phyloP scores from a whole-genome alignment of 2,888 invertebrate genomes.

The Aphidoletes aphidimyza region DNA sequence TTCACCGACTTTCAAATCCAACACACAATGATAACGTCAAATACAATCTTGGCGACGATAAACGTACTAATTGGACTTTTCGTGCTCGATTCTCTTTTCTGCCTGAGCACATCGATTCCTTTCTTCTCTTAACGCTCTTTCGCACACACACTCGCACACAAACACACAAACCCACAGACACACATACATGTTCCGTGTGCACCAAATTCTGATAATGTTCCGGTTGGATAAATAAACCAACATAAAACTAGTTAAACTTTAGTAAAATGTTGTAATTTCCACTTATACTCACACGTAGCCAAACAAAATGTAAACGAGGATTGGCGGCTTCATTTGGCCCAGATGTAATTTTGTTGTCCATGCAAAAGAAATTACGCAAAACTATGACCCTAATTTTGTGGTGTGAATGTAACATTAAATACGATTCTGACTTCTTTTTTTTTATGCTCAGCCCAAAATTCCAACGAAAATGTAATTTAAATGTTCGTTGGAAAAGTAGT shows the following conservation, averaged over 20 bases:
- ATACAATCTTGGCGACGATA: constrained; percentile 23
- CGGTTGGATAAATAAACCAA: background rate
- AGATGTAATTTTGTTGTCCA: constrained; percentile 3
- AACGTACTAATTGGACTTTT: constrained; percentile 43
- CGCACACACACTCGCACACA: background rate
- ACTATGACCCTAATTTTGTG: constrained; percentile 53
- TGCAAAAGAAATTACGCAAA: constrained; percentile 49
- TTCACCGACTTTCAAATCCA: background rate
- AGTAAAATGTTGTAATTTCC: constrained; percentile 38
- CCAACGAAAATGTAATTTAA: constrained; percentile 43
- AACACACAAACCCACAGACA: too few species aligned
- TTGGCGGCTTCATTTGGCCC: background rate
- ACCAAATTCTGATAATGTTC: constrained; percentile 30
- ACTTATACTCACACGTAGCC: background rate
- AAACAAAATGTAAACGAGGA: background rate
- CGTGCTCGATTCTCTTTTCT: background rate
- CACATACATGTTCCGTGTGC: too few species aligned
- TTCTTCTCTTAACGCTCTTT: background rate
- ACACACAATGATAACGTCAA: constrained; percentile 8
- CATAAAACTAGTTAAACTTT: constrained; percentile 50
- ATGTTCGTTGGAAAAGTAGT: background rate
- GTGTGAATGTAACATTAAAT: constrained; percentile 43
- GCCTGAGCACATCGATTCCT: background rate
- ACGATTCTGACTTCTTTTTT: background rate
- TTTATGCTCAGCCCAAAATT: background rate